phyloP scores from a whole-genome alignment of 2,797 vertebrate genomes.

The Pteronotus mesoamericanus region DNA sequence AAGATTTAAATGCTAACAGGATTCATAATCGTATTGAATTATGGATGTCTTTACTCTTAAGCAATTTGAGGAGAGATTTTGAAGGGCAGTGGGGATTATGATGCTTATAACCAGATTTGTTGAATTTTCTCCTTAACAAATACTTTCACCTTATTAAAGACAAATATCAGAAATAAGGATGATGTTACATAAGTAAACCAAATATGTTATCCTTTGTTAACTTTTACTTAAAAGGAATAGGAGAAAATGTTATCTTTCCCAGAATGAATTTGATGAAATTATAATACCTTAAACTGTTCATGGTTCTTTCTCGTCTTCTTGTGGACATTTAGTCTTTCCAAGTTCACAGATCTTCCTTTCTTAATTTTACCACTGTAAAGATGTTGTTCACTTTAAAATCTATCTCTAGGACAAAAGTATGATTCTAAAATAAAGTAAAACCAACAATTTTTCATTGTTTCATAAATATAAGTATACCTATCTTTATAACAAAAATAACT shows the following conservation, averaged over 20 bases:
- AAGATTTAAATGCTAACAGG: neutral
- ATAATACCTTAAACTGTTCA: neutral
- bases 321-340: neutral
- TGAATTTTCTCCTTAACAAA: neutral
- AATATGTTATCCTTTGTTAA: neutral
- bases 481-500: neutral
- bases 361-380: neutral
- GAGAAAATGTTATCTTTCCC: neutral
- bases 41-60: neutral
- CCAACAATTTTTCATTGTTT: neutral
- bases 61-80: neutral
- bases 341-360: neutral
- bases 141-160: neutral
- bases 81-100: neutral
- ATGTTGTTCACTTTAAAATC: neutral
- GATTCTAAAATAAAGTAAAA: neutral
- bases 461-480: neutral
- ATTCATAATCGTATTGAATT: neutral
- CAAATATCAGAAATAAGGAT: neutral
- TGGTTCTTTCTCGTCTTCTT: neutral
- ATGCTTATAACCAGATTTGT: neutral
- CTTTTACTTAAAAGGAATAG: neutral
- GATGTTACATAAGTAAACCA: neutral
- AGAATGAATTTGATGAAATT: neutral
- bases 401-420: neutral